phyloP scores from a whole-genome alignment of 2,797 vertebrate genomes.

The Rhodeus uyekii region DNA sequence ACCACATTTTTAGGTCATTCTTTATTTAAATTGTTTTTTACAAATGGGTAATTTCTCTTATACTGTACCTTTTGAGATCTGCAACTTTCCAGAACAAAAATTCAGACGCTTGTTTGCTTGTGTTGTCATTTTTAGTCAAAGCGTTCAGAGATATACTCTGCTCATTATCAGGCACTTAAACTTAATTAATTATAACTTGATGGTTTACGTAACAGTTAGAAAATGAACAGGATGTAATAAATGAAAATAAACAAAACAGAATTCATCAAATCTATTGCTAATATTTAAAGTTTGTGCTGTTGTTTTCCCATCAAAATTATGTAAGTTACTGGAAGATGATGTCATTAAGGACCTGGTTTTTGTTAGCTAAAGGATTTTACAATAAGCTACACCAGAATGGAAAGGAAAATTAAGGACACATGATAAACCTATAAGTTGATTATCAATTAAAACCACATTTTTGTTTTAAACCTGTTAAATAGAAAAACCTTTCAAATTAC shows the following conservation, averaged over 20 bases:
- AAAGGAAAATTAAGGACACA: background rate
- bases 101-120: background rate
- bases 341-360: constrained; percentile 18
- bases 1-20: background rate
- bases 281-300: background rate
- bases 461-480: background rate
- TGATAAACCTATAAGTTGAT: background rate
- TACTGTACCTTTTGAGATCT: background rate
- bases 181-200: constrained; percentile 20
- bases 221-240: background rate
- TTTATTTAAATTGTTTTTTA: background rate
- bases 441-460: background rate
- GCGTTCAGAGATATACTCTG: constrained; percentile 9
- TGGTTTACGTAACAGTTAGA: background rate
- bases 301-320: constrained; percentile 11
- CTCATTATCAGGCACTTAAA: background rate
- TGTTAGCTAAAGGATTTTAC: background rate
- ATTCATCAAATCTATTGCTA: background rate
- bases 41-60: background rate
- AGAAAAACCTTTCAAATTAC: too few relatives aligned
- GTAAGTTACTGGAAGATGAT: constrained; percentile 3
- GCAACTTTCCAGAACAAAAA: background rate
- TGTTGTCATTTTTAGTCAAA: background rate
- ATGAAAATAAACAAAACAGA: constrained; percentile 17
- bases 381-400: background rate